phyloP scores from a whole-genome alignment of 2,888 invertebrate genomes.

The Schizotus pectinicornis region DNA sequence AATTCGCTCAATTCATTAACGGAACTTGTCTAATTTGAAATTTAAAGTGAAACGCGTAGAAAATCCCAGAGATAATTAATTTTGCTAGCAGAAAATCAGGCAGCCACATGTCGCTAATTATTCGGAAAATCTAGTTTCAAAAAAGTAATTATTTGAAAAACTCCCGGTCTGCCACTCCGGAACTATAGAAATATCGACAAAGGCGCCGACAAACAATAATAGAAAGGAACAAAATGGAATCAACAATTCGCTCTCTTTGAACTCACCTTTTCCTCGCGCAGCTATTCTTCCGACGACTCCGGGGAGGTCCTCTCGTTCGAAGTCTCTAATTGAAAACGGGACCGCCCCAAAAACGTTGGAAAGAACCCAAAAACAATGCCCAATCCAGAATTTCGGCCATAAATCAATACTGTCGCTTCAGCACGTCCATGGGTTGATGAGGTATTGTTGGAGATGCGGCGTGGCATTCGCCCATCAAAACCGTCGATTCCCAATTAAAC shows the following conservation, averaged over 20 bases:
- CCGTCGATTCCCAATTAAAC: too few species aligned
- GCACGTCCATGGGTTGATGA: slow-evolving; percentile 5
- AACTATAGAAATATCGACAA: slow-evolving; percentile 27
- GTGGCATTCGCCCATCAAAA: too few species aligned
- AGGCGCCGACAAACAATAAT: slow-evolving; percentile 32
- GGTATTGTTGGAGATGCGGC: too few species aligned
- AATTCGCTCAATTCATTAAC: too few species aligned
- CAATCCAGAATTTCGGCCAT: too few species aligned
- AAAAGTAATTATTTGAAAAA: slow-evolving; percentile 17
- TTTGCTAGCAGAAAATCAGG: too few species aligned
- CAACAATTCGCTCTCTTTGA: slow-evolving; percentile 29
- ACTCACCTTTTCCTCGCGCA: not conserved
- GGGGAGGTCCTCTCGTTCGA: not conserved
- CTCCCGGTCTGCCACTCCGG: slow-evolving; percentile 15
- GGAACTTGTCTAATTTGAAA: too few species aligned
- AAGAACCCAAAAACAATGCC: not conserved
- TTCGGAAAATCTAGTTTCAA: too few species aligned
- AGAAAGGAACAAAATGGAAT: slow-evolving; percentile 30
- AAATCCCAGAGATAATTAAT: too few species aligned
- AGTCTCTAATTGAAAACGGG: not conserved
- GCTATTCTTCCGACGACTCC: not conserved
- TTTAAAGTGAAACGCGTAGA: too few species aligned
- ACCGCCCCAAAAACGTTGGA: not conserved
- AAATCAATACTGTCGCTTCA: too few species aligned
- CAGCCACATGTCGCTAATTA: too few species aligned